Conservation (phyloP, 2,113 vertebrate species). For the Lethenteron camtschaticum region DNA sequence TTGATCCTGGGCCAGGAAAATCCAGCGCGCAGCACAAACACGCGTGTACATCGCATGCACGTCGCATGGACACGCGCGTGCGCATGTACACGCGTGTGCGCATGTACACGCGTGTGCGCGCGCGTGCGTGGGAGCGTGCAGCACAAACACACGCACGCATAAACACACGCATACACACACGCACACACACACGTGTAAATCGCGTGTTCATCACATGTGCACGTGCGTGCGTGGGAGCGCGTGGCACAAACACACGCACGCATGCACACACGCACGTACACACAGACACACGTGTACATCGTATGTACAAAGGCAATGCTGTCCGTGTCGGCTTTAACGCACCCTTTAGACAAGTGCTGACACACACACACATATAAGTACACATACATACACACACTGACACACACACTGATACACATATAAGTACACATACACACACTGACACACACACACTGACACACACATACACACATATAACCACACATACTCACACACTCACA, state of each 20-base stretch:
- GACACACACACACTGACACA: too few species aligned
- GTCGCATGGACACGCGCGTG: too few species aligned
- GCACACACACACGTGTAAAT: not conserved
- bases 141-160: too few species aligned
- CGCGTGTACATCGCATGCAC: too few species aligned
- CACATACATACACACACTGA: not conserved
- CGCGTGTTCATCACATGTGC: not conserved
- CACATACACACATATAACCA: not conserved
- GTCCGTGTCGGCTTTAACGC: too few species aligned
- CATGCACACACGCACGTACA: not conserved
- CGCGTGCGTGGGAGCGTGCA: too few species aligned
- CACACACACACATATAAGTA: not conserved
- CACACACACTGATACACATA: too few species aligned
- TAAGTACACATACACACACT: too few species aligned
- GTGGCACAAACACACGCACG: not conserved
- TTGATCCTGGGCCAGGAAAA: too few species aligned
- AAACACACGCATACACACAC: conserved; percentile 1
- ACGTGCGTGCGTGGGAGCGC: not conserved
- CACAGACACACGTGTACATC: not conserved
- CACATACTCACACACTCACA: not conserved
- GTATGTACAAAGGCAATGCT: not conserved
- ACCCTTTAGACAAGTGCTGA: not conserved
- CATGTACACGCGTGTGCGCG: too few species aligned
- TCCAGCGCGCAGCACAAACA: too few species aligned
- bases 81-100: too few species aligned